These are phyloP conservation scores for Apamea sordens DNA, from an alignment of 2,888 invertebrate species.

Conservation along the genomic window DNA sequence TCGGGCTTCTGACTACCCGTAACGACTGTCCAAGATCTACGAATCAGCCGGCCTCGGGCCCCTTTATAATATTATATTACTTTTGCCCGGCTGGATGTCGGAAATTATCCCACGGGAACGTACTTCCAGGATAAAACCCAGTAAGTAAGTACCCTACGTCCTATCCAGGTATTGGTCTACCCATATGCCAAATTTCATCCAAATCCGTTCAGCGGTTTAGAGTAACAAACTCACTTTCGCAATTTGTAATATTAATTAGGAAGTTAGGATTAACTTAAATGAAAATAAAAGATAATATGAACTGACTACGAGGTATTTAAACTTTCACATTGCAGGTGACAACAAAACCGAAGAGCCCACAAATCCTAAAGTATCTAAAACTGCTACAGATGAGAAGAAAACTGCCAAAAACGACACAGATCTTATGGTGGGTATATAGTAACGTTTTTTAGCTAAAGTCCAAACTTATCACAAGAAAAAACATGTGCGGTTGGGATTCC, in stretches of 20 bases:
- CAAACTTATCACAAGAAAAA: too few relatives aligned
- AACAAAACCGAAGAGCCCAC: slow-evolving; percentile 79
- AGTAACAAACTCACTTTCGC: background rate
- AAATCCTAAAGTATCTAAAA: slow-evolving; percentile 85
- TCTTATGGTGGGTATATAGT: slow-evolving; percentile 91
- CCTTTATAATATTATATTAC: too few relatives aligned
- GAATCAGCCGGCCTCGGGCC: too few relatives aligned
- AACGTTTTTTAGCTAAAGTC: background rate
- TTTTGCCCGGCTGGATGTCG: background rate
- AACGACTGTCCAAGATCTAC: too few relatives aligned
- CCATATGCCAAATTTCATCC: background rate
- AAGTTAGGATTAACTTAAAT: background rate
- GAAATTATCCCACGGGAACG: background rate
- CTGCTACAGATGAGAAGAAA: slow-evolving; percentile 90
- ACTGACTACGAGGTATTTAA: background rate
- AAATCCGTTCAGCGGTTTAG: background rate
- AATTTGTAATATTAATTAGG: background rate
- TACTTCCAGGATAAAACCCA: background rate
- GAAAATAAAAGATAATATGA: background rate
- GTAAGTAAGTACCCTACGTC: background rate
- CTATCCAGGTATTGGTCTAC: too few relatives aligned
- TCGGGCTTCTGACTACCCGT: too few relatives aligned
- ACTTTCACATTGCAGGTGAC: slow-evolving; percentile 73
- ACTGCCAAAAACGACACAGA: slow-evolving; percentile 91
- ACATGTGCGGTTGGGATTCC: too few relatives aligned